These are phyloP conservation scores for Scotopteryx bipunctaria DNA, from an alignment of 2,888 invertebrate genomes.

Conservation along the genomic window DNA sequence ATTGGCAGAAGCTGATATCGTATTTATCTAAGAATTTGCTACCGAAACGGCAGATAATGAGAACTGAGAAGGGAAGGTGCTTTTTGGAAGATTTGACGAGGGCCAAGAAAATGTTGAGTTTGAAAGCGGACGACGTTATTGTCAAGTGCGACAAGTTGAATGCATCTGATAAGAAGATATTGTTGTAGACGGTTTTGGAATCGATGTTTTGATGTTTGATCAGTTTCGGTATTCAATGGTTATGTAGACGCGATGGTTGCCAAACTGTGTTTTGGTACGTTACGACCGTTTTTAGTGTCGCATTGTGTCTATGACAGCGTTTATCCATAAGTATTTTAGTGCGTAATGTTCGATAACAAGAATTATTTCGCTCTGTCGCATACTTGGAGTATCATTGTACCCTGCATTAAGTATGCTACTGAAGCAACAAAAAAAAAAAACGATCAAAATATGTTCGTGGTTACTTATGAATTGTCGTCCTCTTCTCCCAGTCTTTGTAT, in stretches of 20 bases:
- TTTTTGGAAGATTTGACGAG: slow-evolving; percentile 69
- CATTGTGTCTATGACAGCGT: slow-evolving; percentile 27
- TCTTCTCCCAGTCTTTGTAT: slow-evolving; percentile 45
- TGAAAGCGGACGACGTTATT: slow-evolving; percentile 56
- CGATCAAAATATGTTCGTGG: slow-evolving; percentile 41
- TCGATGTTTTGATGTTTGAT: not conserved
- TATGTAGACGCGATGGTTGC: no score
- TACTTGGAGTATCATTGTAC: slow-evolving; percentile 15
- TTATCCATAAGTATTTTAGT: slow-evolving; percentile 30
- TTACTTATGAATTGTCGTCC: slow-evolving; percentile 61
- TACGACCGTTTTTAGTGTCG: slow-evolving; percentile 13
- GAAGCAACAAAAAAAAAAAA: slow-evolving; percentile 22
- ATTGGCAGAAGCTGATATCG: slow-evolving; percentile 72
- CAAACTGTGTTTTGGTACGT: no score
- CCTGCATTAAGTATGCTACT: slow-evolving; percentile 15
- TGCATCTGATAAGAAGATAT: slow-evolving; percentile 52
- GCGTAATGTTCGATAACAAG: slow-evolving; percentile 18
- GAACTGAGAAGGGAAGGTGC: slow-evolving; percentile 67
- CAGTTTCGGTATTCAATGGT: not conserved
- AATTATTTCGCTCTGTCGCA: slow-evolving; percentile 13
- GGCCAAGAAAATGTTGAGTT: slow-evolving; percentile 66
- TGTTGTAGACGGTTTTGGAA: slow-evolving; percentile 50
- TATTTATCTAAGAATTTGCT: slow-evolving; percentile 68
- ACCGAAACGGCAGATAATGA: slow-evolving; percentile 65
- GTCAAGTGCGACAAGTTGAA: slow-evolving; percentile 48